phyloP scores from a whole-genome alignment of 37 sponge, comb jelly and placozoan genomes.

The Crambe crambe region DNA sequence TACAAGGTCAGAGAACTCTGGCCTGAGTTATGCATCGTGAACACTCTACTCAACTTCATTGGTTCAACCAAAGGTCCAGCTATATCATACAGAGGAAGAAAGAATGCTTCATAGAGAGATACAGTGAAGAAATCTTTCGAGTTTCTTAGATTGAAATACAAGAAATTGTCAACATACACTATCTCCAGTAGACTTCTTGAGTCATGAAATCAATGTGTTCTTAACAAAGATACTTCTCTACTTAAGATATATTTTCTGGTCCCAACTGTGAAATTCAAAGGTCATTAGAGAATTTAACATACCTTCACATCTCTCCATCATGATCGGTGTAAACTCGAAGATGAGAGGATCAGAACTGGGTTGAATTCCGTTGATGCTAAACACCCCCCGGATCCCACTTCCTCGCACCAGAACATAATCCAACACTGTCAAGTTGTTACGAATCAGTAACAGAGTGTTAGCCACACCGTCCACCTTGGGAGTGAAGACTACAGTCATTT shows the following conservation, averaged over 20 bases:
- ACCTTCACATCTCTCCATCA: constrained; percentile 51
- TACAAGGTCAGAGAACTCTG: constrained; percentile 30
- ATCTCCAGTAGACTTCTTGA: too few relatives aligned
- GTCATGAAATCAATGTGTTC: too few relatives aligned
- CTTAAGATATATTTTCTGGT: too few relatives aligned
- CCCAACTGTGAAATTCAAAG: too few relatives aligned
- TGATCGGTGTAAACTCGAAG: constrained; percentile 43
- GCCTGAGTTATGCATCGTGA: constrained; percentile 56
- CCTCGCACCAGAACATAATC: constrained; percentile 77
- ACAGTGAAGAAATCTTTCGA: too few relatives aligned
- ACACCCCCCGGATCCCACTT: constrained; percentile 26
- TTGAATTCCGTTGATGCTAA: constrained; percentile 46
- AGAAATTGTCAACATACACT: too few relatives aligned
- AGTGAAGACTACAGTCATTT: constrained; percentile 32
- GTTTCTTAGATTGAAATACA: too few relatives aligned
- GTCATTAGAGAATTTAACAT: too few relatives aligned
- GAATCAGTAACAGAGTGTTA: constrained; percentile 37
- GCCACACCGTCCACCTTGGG: constrained; percentile 21
- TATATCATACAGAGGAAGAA: neutral
- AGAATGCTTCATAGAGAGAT: too few relatives aligned
- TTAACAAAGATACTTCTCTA: too few relatives aligned
- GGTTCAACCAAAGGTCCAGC: constrained; percentile 12
- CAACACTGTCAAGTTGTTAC: constrained; percentile 76
- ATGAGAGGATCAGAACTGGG: constrained; percentile 41
- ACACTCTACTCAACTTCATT: constrained; percentile 27